Evolutionary conservation across 2,888 invertebrate genomes (phyloP).

Genomic region (Xestia ashworthii): DNA sequence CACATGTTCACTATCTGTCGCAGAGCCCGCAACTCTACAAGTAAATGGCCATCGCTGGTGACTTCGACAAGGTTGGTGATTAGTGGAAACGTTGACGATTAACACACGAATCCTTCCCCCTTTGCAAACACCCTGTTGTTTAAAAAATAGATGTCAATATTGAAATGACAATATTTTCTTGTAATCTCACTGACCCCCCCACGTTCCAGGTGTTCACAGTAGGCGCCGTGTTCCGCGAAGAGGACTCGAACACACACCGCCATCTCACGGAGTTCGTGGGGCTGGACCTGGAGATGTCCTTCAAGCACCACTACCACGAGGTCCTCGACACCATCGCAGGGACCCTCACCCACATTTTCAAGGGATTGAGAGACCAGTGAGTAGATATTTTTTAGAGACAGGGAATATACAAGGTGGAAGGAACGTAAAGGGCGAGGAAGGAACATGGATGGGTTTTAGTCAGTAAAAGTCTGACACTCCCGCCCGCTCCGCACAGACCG

Average conservation of each 20-base stretch:
- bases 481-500: too few species aligned
- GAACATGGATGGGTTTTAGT: too few species aligned
- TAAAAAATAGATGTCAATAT: too few species aligned
- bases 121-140: too few species aligned
- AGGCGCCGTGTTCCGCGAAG: constrained; percentile 98
- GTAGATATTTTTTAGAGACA: too few species aligned
- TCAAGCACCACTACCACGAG: constrained; percentile 99
- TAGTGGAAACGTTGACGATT: neutral
- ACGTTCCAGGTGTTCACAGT: constrained; percentile 91
- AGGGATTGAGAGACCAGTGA: constrained; percentile 95
- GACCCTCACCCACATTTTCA: constrained; percentile 98
- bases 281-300: constrained; percentile 99
- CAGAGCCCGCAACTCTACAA: too few species aligned
- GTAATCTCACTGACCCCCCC: too few species aligned
- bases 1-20: neutral
- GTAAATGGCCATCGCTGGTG: too few species aligned
- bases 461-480: too few species aligned
- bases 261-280: constrained; percentile 99
- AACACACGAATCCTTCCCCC: neutral
- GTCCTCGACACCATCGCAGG: constrained; percentile 96
- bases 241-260: constrained; percentile 99
- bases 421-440: too few species aligned
- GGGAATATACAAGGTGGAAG: too few species aligned
- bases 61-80: neutral
- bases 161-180: neutral